Conservation (phyloP, 2,797 vertebrate species). For the Coendou prehensilis region DNA sequence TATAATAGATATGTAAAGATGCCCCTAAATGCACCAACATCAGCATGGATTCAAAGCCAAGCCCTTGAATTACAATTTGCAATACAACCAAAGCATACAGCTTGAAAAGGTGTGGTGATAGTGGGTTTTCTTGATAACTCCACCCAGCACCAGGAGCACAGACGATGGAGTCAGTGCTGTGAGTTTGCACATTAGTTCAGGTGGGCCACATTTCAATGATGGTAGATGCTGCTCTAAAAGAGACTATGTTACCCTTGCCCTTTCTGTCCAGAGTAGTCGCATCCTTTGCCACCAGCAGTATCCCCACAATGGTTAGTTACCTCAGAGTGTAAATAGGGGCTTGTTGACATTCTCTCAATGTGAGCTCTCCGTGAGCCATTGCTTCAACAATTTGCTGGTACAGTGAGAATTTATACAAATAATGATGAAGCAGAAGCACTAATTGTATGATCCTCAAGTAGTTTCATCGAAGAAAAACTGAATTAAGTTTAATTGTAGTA, state of each 20-base stretch:
- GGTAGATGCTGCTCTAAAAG: neutral
- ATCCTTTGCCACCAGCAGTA: neutral
- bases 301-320: neutral
- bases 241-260: neutral
- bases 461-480: slow-evolving; percentile 63
- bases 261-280: neutral
- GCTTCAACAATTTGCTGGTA: slow-evolving; percentile 34
- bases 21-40: neutral
- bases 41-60: neutral
- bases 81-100: neutral
- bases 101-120: neutral
- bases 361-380: slow-evolving; percentile 42
- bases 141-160: neutral
- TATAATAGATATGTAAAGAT: neutral
- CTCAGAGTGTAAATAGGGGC: neutral
- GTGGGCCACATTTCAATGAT: neutral
- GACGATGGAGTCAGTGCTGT: neutral
- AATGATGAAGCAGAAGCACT: slow-evolving; percentile 47
- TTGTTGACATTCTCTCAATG: slow-evolving; percentile 37
- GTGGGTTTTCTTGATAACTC: neutral
- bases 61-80: neutral
- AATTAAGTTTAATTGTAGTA: slow-evolving; percentile 66
- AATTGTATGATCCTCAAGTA: slow-evolving; percentile 63
- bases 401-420: slow-evolving; percentile 48
- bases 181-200: neutral